Base-by-base conservation (phyloP, 2,113 vertebrate species). In the Ibidorhyncha struthersii region DNA sequence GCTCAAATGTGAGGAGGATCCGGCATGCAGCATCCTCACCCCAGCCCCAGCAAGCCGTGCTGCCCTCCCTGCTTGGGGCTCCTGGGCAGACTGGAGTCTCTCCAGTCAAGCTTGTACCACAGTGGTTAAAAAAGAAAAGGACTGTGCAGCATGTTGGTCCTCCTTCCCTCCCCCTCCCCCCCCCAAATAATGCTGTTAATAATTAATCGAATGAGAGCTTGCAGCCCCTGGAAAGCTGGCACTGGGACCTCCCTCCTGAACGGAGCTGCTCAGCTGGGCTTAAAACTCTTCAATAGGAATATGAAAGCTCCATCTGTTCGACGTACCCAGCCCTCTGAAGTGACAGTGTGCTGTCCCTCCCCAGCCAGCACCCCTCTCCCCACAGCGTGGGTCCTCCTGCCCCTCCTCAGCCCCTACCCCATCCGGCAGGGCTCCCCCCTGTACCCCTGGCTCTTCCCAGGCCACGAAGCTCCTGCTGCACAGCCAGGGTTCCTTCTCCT, bases 161-260 rank as follows among this genome's bases (percentile, higher is more conserved):
- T 86, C 53, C 78, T 88, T 90, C 73, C 94, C 74, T 93, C 86
- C 86, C 89, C 95, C 93, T 89, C 23, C 88, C 95, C 94, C 19
- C 95, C 96, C 97, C 96, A 97, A 97, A 98, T 96, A 98, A 95
- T 94, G 90, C 92, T 0, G 87, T 97, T 96, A 98, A 98, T 98
- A 97, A 98, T 97, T 97, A 97, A 98, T 97, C 66, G 69, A 97
- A 93, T 98, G 97, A 96, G 96, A 97, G 95, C 97, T 97, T 96
- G 67, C 83, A 87, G 97, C 97, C 97, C 97, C 97, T 97, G 96
- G 88, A 97, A 98, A 97, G 95, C 97, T 97, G 97, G 97, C 96
- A 79, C 95, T 93, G 96, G 90, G 94, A 97, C 95, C 95, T 97
- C 96, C 96, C 97, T 97, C 96, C 85, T 96, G 97, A 97, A 96